These are phyloP conservation scores for Stegodyphus mimosarum DNA, from an alignment of 1,140 invertebrate species.

Conservation along the genomic window DNA sequence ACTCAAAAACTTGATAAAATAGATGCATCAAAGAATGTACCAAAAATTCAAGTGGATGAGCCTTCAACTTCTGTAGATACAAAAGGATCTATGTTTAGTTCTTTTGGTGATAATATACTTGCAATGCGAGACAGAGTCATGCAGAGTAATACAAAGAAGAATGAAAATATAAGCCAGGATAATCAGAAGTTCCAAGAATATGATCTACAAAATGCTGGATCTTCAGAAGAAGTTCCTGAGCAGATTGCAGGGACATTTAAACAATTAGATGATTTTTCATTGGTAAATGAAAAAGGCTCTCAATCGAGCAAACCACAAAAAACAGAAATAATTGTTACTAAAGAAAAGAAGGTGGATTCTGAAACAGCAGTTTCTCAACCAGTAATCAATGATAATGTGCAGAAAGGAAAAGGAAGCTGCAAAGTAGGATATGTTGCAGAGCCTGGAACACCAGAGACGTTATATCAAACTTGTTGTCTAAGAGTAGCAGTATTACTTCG, in stretches of 20 bases:
- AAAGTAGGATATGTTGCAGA: neutral
- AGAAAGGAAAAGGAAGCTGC: neutral
- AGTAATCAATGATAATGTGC: neutral
- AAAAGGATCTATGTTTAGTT: slow-evolving; percentile 24
- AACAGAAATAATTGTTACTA: neutral
- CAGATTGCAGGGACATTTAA: slow-evolving; percentile 15
- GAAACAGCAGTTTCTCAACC: slow-evolving; percentile 10
- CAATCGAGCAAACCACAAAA: neutral
- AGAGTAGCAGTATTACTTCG: slow-evolving; percentile 40
- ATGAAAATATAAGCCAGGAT: neutral
- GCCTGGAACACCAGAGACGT: slow-evolving; percentile 27
- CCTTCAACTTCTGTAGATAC: neutral
- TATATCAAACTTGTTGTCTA: slow-evolving; percentile 53
- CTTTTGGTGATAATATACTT: slow-evolving; percentile 35
- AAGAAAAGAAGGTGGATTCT: neutral
- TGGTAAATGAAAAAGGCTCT: neutral
- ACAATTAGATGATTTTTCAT: slow-evolving; percentile 16
- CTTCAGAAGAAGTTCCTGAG: neutral
- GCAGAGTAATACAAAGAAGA: slow-evolving; percentile 22
- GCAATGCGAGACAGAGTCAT: slow-evolving; percentile 38
- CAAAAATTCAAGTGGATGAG: slow-evolving; percentile 15
- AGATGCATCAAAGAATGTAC: neutral
- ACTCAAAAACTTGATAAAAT: neutral
- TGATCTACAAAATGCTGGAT: slow-evolving; percentile 26
- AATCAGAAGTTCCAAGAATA: slow-evolving; percentile 13